Conservation (phyloP, 2,797 vertebrate genomes). For the Ispidina lecontei region DNA sequence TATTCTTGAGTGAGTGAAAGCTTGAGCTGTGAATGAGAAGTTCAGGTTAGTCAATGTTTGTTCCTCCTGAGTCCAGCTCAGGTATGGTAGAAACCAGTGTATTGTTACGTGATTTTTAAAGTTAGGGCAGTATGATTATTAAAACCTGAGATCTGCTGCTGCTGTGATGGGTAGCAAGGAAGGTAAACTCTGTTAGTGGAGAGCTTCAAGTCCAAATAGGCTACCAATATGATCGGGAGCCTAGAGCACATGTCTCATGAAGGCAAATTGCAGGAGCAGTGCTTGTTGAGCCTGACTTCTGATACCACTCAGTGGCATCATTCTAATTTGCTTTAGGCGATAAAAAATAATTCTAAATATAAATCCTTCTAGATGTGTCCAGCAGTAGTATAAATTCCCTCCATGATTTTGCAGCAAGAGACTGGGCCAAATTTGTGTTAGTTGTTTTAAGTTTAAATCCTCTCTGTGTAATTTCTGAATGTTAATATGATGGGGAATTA, state of each 20-base stretch:
- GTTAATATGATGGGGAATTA: background rate
- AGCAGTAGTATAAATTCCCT: background rate
- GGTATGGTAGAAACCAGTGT: background rate
- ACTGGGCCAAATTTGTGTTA: background rate
- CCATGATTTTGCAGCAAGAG: background rate
- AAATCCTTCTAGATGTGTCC: background rate
- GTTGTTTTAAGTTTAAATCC: background rate
- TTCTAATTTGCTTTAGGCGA: background rate
- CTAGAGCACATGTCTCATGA: rapidly evolving
- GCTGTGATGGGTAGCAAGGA: background rate
- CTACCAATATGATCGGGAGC: background rate
- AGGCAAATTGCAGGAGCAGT: rapidly evolving
- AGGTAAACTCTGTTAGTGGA: background rate
- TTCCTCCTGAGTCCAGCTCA: background rate
- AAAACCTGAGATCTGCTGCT: background rate
- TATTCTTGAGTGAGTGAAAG: background rate
- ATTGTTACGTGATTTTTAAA: background rate
- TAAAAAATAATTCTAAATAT: background rate
- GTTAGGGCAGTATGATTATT: background rate
- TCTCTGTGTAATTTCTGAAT: background rate
- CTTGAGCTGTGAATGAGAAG: background rate
- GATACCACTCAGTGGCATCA: background rate
- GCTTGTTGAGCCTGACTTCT: background rate
- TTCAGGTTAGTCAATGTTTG: background rate
- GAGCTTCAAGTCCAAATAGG: background rate